Evolutionary conservation across 1,140 invertebrate genomes (phyloP).

Genomic region (Euura lappo): DNA sequence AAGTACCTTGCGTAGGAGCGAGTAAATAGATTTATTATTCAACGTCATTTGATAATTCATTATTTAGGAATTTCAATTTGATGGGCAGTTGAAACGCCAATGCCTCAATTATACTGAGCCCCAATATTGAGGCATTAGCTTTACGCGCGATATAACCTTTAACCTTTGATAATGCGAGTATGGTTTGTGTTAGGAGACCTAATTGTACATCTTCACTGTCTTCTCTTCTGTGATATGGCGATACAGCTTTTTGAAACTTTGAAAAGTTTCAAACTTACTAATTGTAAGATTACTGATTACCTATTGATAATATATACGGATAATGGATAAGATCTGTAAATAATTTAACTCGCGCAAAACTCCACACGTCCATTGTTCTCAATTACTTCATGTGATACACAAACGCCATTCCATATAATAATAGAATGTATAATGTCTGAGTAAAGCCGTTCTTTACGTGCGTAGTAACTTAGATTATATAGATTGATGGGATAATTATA

Average conservation of each 20-base stretch:
- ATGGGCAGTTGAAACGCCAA: not conserved
- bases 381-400: constrained; percentile 2
- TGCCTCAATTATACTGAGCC: constrained; percentile 4
- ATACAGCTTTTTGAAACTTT: not conserved
- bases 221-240: constrained; percentile 6
- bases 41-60: not conserved
- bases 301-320: not conserved
- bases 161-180: not conserved
- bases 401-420: not conserved
- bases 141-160: not conserved
- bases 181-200: not conserved
- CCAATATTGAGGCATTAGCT: not conserved
- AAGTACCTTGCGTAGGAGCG: constrained; percentile 4
- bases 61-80: not conserved
- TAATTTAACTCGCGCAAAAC: not conserved
- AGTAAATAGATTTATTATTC: not conserved
- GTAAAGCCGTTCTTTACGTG: not conserved
- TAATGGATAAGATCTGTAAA: not conserved
- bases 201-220: constrained; percentile 2
- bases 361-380: not conserved
- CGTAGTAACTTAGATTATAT: not conserved
- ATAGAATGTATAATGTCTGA: not conserved
- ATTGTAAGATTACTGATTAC: not conserved
- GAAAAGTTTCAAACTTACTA: not conserved
- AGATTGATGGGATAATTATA: not conserved